Base-by-base conservation (phyloP, 1,140 invertebrate genomes). In the Agraylea sexmaculata region DNA sequence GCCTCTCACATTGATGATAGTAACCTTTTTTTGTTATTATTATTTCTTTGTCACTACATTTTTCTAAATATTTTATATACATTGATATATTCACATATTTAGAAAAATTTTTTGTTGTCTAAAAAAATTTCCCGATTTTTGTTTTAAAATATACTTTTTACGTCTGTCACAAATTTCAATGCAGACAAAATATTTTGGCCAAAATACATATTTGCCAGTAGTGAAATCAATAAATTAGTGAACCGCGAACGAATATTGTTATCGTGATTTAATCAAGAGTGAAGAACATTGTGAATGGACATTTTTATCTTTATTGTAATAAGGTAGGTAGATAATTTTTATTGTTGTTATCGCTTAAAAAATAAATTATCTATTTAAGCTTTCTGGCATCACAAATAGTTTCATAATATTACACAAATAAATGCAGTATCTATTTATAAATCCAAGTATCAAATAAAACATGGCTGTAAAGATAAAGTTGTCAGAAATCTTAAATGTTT, bases 211-310 rank as follows among this genome's bases (percentile, higher is more conserved):
- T 29, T 18, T n/a, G 17, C 19, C 12, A 41, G 25, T 33, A 36
- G 43, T 40, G 38, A 22, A 28, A 36, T 27, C 19, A 32, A 18
- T 35, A 21, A 34, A 21, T 35, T 19, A 34, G 37, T 17, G 38
- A 34, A 36, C 23, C 13, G 15, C 35, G 30, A 21, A 37, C 39
- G 23, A 28, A 37, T 40, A n/a, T n/a, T n/a, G n/a, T n/a, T n/a
- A n/a, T n/a, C n/a, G 40, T 47, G 10, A 18, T 33, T 40, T 49
- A 55, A 52, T 53, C 45, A 46, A 46, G 46, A 52, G 48, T 46
- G 46, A 60, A 61, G 59, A 59, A 58, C 56, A 59, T 59, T 61
- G 60, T 59, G 60, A 63, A 64, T 59, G 59, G 56, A 55, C 54
- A 54, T 61, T 61, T 58, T 16, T 47, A 41, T 41, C n/a, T n/a